phyloP scores from a whole-genome alignment of 2,888 invertebrate genomes.

The Coremacera marginata region DNA sequence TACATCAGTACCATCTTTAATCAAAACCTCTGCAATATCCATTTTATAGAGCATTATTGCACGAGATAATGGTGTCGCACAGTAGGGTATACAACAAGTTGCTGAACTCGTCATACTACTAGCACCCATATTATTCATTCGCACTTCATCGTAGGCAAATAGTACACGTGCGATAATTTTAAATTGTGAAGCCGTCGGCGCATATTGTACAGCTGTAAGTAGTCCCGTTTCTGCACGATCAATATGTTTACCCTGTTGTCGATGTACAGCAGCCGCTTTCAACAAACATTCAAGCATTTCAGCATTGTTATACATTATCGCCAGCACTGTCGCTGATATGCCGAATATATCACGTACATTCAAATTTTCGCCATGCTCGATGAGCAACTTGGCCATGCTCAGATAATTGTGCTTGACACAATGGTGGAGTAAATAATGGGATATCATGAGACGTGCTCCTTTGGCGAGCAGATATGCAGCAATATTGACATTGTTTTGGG shows the following conservation, averaged over 20 bases:
- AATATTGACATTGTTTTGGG: slow-evolving; percentile 57
- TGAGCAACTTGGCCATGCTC: slow-evolving; percentile 60
- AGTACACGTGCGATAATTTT: slow-evolving; percentile 58
- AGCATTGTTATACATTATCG: slow-evolving; percentile 76
- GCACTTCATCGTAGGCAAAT: slow-evolving; percentile 68
- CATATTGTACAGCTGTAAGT: slow-evolving; percentile 62
- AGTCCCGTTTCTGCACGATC: slow-evolving; percentile 60
- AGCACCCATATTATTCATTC: slow-evolving; percentile 13
- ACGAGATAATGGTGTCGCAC: slow-evolving; percentile 78
- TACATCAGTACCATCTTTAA: slow-evolving; percentile 65
- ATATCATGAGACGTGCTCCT: slow-evolving; percentile 79
- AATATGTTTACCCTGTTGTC: slow-evolving; percentile 43
- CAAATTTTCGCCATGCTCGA: slow-evolving; percentile 62
- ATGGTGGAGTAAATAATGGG: slow-evolving; percentile 78
- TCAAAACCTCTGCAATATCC: slow-evolving; percentile 62
- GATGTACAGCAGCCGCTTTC: slow-evolving; percentile 58
- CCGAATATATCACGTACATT: slow-evolving; percentile 68
- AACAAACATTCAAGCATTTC: slow-evolving; percentile 74
- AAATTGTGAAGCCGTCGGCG: slow-evolving; percentile 55
- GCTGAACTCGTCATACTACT: slow-evolving; percentile 38
- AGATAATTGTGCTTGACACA: slow-evolving; percentile 76
- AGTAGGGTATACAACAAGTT: slow-evolving; percentile 72
- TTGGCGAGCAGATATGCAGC: slow-evolving; percentile 71
- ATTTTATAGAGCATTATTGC: slow-evolving; percentile 70
- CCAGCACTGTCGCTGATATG: slow-evolving; percentile 79